Base-by-base conservation (phyloP, 2,113 vertebrate genomes). In the Ailurus styani region DNA sequence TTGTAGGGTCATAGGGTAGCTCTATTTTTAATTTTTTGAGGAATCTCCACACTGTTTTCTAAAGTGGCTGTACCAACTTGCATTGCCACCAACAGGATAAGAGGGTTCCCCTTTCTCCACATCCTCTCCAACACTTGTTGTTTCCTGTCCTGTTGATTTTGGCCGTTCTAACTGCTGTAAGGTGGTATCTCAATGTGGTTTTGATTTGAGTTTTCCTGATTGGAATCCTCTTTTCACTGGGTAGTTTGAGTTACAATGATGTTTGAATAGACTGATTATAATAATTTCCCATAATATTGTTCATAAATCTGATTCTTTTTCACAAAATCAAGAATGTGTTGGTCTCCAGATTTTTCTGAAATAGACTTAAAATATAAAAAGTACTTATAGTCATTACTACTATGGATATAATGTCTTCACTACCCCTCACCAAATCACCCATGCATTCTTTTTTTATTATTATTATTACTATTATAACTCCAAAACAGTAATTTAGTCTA, bases 201-300 rank as follows among this genome's bases (percentile, higher is more conserved):
- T n/a, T n/a, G n/a, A n/a, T n/a, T n/a, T n/a, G n/a, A n/a, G n/a
- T n/a, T n/a, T n/a, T n/a, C n/a, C n/a, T n/a, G n/a, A n/a, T n/a
- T 55, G 86, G 21, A 84, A 60, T 62, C 45, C 15, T 79, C 47
- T 66, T 96, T 87, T 79, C 72, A 52, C 62, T 82, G 68, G 54
- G 86, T 45, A 34, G 70, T 40, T 66, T 91, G 85, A 47, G 82
- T 92, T 54, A 89, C 62, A 89, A 96, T 98, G 29, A 73, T 92
- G 78, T 96, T 97, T 34, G 90, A 54, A 85, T 34, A 82, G 62
- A 88, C 57, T 21, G 66, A 37, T 87, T 94, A 91, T 81, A 97
- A 87, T 9, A 64, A 82, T 68, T 92, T 45, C 52, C 97, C 96
- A 75, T 91, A 97, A 68, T 37, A 90, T 20, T 78, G 40, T 13